Evolutionary conservation across 2,113 vertebrate species (phyloP), one percentile per base, ranked within the genome.

Genomic region (Coptodon bakossiorum): DNA sequence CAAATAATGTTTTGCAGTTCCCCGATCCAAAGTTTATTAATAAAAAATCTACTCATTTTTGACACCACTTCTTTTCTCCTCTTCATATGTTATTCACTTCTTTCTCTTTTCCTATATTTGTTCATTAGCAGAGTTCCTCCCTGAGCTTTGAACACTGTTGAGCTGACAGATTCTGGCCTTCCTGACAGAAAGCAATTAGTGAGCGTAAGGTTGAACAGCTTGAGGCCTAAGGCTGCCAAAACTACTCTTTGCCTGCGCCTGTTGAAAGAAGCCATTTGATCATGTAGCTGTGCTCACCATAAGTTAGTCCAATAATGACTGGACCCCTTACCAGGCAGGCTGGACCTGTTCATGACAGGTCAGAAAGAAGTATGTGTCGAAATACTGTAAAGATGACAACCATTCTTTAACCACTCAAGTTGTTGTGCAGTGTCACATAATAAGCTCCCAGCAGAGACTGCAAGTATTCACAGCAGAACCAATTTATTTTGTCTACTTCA

Each of bases 151-250:
- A 91, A 91, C 90, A 88, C 90, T 82, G 80, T 82, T 84, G 73
- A 88, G 54, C 84, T 79, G 92, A 94, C 92, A 91, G 85, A 86
- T 78, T 79, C 76, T 88, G 86, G 88, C 86, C 88, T 90, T 89
- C 54, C 82, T 94, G 91, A 94, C 91, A 88, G 88, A 89, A 90
- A 92, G 90, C 91, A 94, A 94, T 95, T 95, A 95, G 90, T 10
- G 66, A 92, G 80, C 84, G 78, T 88, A 90, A 90, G 90, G 91
- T 89, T 90, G 89, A 94, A 90, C 92, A 94, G 94, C 91, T 86
- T 93, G 91, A 91, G 83, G 81, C 92, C 90, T 6, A 9, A 10
- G 86, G 82, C 83, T 93, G 92, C 92, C 92, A 91, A 76, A 85
- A 7, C 34, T 38, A 53, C 79, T 89, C 81, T 89, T 91, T 61